phyloP scores from a whole-genome alignment of 2,888 invertebrate genomes.

The Torymus tubicola region DNA sequence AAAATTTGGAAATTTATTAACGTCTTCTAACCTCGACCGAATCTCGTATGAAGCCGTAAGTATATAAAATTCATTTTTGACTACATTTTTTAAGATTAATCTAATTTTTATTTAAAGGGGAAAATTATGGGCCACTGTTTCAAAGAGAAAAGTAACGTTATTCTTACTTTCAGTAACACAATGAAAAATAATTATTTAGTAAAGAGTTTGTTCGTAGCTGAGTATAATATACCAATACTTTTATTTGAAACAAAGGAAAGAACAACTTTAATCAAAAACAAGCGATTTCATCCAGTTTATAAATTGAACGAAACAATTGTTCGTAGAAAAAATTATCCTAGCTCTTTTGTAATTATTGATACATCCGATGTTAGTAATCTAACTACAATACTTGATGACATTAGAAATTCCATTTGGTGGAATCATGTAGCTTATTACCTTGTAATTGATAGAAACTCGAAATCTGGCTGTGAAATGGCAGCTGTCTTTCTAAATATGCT shows the following conservation, averaged over 20 bases:
- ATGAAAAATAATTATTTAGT: no score
- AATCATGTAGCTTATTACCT: background rate
- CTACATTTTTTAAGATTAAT: no score
- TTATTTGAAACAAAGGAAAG: background rate
- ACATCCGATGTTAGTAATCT: background rate
- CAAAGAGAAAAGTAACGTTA: no score
- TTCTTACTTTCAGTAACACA: no score
- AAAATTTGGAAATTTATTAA: no score
- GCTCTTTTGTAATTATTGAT: background rate
- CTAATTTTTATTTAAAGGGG: no score
- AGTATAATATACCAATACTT: background rate
- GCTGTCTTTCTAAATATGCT: background rate
- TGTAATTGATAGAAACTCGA: background rate
- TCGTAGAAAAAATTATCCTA: background rate
- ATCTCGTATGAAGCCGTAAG: no score
- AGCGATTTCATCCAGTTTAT: background rate
- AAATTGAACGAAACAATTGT: background rate
- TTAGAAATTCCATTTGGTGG: conserved; percentile 3
- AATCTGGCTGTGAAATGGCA: background rate
- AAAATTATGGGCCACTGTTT: no score
- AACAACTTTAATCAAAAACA: background rate
- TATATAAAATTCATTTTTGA: no score
- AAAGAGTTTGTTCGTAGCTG: no score
- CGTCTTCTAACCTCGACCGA: no score
- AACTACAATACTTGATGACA: background rate